Percentiles rank a stretch among this genome's conserved stretches.
These are phyloP conservation scores for Pluvianellus socialis DNA, from an alignment of 2,113 vertebrate genomes.

Conservation along the genomic window DNA sequence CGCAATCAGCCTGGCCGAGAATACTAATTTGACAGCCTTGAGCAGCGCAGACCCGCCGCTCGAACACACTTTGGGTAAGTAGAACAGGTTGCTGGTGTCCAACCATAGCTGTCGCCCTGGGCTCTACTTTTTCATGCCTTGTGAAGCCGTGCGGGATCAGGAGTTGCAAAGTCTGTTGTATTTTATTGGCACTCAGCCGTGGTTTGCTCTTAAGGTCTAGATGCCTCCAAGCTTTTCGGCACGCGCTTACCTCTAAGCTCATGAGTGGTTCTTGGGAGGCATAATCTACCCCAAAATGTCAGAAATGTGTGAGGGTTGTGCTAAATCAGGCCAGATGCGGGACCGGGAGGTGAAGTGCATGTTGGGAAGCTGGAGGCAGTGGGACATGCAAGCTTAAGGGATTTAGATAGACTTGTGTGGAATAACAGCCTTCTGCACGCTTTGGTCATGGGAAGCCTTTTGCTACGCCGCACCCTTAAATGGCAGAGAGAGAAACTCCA, in stretches of 20 bases:
- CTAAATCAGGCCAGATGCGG: not conserved
- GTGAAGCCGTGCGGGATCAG: not conserved
- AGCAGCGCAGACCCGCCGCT: not conserved
- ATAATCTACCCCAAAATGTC: not conserved
- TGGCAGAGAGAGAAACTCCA: not conserved
- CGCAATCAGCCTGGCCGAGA: slow-evolving; percentile 53
- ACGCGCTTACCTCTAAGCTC: accelerated
- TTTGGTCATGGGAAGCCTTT: not conserved
- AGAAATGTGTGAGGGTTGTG: not conserved
- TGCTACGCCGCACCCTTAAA: not conserved
- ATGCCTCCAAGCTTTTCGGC: not conserved
- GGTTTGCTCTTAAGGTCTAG: not conserved
- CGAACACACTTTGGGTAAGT: not conserved
- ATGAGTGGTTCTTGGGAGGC: accelerated
- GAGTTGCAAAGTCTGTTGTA: not conserved
- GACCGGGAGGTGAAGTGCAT: accelerated
- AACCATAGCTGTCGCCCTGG: not conserved
- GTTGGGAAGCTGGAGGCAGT: not conserved
- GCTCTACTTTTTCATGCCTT: not conserved
- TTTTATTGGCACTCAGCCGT: not conserved
- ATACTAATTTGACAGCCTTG: slow-evolving; percentile 61
- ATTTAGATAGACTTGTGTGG: not conserved
- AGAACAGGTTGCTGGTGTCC: not conserved
- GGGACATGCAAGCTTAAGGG: not conserved
- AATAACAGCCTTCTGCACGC: not conserved